A percentile compares a stretch with the other conserved stretches of the same genome.
Conservation (phyloP, 2,113 vertebrate genomes). For the Equus przewalskii region DNA sequence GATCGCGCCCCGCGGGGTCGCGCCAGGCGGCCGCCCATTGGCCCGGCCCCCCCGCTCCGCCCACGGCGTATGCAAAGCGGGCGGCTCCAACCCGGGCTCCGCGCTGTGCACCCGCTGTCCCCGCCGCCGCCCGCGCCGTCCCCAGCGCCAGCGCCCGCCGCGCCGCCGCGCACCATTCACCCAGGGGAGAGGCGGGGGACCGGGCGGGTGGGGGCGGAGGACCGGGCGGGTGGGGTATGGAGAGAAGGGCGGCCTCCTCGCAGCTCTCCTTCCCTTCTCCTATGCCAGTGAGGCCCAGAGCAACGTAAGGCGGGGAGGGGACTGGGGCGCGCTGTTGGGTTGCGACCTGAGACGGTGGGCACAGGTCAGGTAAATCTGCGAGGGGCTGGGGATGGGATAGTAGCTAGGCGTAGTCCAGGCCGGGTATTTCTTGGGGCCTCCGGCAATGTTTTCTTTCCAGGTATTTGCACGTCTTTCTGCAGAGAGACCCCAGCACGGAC, state of each 20-base stretch:
- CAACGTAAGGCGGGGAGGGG: not conserved
- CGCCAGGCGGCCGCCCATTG: constrained; percentile 92
- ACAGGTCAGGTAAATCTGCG: constrained; percentile 72
- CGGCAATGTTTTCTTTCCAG: constrained; percentile 50
- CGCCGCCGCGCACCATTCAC: constrained; percentile 85
- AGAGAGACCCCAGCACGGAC: not conserved
- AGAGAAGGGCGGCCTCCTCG: not conserved
- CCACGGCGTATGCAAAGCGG: constrained; percentile 98
- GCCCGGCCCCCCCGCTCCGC: constrained; percentile 87
- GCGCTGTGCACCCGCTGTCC: constrained; percentile 73
- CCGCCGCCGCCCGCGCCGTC: constrained; percentile 71
- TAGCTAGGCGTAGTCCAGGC: not conserved
- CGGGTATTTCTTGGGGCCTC: not conserved
- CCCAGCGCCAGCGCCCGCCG: constrained; percentile 52
- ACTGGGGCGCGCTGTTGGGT: not conserved
- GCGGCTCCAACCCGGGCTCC: constrained; percentile 73
- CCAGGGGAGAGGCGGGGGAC: constrained; percentile 79
- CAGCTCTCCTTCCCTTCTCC: not conserved
- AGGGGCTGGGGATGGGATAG: not conserved
- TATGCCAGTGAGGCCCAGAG: not conserved
- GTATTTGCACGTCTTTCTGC: not conserved
- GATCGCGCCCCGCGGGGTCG: constrained; percentile 91
- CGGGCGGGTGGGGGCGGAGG: not conserved
- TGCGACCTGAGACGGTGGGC: constrained; percentile 22
- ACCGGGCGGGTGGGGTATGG: not conserved